These are phyloP conservation scores for Maccullochella peelii DNA, from an alignment of 2,113 vertebrate genomes.

Conservation along the genomic window DNA sequence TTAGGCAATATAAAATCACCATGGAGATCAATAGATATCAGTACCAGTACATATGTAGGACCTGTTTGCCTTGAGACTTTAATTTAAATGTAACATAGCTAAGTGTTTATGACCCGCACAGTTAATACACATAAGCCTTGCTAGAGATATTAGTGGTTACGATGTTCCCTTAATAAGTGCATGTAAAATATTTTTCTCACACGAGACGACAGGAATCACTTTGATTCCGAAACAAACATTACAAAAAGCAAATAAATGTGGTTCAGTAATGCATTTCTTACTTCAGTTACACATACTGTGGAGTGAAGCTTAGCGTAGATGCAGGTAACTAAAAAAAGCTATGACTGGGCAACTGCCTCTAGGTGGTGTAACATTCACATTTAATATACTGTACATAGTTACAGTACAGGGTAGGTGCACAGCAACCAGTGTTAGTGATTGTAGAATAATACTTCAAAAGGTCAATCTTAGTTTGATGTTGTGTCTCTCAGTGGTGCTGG, in stretches of 20 bases:
- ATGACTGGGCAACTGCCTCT: background rate
- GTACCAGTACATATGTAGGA: no score
- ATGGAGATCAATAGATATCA: background rate
- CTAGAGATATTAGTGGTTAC: conserved; percentile 1
- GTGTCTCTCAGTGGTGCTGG: conserved; percentile 6
- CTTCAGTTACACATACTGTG: background rate
- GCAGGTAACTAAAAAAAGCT: background rate
- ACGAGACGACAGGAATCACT: background rate
- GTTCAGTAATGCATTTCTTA: background rate
- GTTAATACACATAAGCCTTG: background rate
- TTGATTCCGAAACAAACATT: background rate
- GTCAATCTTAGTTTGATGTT: conserved; percentile 25
- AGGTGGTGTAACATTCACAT: background rate
- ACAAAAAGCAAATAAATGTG: conserved; percentile 11
- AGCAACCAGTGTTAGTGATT: background rate
- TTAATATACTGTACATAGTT: background rate
- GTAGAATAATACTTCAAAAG: background rate
- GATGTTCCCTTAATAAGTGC: background rate
- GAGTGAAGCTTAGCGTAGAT: background rate
- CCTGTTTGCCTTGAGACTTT: background rate
- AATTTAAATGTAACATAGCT: background rate
- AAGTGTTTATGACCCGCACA: background rate
- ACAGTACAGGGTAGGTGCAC: background rate
- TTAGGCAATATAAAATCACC: background rate
- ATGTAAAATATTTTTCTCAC: background rate